Evolutionary conservation across 2,113 vertebrate species (phyloP).

Genomic region (Upupa epops): DNA sequence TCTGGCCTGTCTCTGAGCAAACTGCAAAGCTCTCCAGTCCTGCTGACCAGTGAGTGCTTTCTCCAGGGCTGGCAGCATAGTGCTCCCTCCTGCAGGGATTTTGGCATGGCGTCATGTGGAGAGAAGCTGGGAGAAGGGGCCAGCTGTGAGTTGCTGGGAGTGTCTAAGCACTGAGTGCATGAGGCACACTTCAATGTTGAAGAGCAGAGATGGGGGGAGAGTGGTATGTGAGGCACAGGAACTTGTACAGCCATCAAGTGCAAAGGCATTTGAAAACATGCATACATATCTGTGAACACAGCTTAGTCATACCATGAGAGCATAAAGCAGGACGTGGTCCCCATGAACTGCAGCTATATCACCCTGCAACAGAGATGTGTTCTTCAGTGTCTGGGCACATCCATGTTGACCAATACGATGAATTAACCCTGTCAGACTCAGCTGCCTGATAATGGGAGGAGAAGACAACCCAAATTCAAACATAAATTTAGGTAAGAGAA

Average conservation of each 20-base stretch:
- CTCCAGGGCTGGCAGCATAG: fast-evolving
- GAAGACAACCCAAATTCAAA: background rate
- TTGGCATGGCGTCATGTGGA: fast-evolving
- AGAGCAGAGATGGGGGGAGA: background rate
- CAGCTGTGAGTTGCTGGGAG: background rate
- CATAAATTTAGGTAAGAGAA: background rate
- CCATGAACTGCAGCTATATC: background rate
- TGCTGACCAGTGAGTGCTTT: background rate
- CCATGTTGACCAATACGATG: too few species aligned
- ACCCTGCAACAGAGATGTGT: background rate
- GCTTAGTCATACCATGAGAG: background rate
- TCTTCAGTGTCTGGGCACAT: background rate
- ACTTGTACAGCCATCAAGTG: background rate
- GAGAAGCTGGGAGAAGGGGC: background rate
- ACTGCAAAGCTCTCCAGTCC: background rate
- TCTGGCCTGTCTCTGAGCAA: background rate
- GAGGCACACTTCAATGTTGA: background rate
- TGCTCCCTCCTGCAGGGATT: background rate
- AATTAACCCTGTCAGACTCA: background rate
- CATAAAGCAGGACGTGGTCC: background rate
- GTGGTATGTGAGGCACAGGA: fast-evolving
- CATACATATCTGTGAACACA: too few species aligned
- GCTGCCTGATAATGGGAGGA: background rate
- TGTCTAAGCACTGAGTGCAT: background rate
- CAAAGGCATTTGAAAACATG: background rate